Evolutionary conservation across 2,113 vertebrate genomes (phyloP).

Genomic region (Xiphophorus maculatus): DNA sequence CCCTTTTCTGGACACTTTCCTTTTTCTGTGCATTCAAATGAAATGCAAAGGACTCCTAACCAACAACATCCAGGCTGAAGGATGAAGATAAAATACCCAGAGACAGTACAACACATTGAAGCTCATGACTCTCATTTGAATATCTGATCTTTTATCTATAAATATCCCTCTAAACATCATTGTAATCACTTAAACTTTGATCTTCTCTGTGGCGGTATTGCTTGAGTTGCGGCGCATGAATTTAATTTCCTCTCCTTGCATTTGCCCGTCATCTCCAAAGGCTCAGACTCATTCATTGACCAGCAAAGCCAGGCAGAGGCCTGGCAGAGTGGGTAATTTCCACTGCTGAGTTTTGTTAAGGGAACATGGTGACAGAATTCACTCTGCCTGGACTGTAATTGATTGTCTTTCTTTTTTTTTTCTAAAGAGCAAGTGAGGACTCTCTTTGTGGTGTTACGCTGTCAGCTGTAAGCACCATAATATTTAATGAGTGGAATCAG

Average conservation of each 20-base stretch:
- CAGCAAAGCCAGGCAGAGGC: conserved; percentile 7
- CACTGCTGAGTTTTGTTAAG: conserved; percentile 28
- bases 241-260: neutral
- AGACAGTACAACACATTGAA: neutral
- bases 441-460: conserved; percentile 35
- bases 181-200: neutral
- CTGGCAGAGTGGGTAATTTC: neutral
- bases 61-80: neutral
- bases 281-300: conserved; percentile 28
- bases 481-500: conserved; percentile 62
- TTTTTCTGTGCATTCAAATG: neutral
- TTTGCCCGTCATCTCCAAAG: neutral
- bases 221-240: conserved; percentile 13
- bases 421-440: conserved; percentile 24
- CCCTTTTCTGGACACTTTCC: neutral
- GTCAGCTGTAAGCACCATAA: conserved; percentile 43
- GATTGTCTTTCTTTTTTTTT: conserved; percentile 27
- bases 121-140: neutral
- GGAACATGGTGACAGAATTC: conserved; percentile 1
- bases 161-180: neutral
- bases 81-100: neutral
- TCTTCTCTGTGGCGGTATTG: neutral
- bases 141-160: neutral
- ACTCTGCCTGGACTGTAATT: conserved; percentile 29
- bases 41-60: neutral